Evolutionary conservation across 2,888 invertebrate genomes (phyloP).

Genomic region (Caenorhabditis panamensis): DNA sequence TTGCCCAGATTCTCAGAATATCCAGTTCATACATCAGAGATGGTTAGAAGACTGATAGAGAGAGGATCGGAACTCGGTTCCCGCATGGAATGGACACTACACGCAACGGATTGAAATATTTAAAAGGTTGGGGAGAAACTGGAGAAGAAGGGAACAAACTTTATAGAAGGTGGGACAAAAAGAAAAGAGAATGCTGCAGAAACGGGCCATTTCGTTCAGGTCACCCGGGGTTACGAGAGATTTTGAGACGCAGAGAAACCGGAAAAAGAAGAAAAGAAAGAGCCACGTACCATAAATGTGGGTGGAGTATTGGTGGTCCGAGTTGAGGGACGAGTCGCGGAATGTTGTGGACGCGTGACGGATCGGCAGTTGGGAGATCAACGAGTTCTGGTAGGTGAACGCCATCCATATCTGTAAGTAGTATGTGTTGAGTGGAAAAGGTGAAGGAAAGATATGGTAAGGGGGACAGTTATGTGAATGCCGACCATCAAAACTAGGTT

Average conservation of each 20-base stretch:
- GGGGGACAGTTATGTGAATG: no score
- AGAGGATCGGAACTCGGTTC: not conserved
- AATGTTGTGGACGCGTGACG: constrained; percentile 56
- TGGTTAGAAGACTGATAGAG: not conserved
- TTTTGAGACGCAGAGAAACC: constrained; percentile 24
- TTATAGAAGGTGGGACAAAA: not conserved
- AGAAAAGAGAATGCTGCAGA: not conserved
- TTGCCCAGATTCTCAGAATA: constrained; percentile 44
- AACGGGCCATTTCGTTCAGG: constrained; percentile 16
- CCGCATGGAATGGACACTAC: constrained; percentile 22
- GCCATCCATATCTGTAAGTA: constrained; percentile 69
- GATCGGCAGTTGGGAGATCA: constrained; percentile 61
- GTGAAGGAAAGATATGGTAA: no score
- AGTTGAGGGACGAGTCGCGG: constrained; percentile 40
- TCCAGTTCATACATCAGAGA: constrained; percentile 47
- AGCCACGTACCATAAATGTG: constrained; percentile 55
- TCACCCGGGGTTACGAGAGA: constrained; percentile 40
- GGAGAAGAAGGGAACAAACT: constrained; percentile 2
- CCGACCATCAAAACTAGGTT: no score
- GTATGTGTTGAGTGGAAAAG: not conserved
- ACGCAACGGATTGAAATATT: constrained; percentile 29
- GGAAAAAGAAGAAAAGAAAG: not conserved
- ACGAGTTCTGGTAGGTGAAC: constrained; percentile 70
- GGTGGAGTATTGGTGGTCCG: constrained; percentile 46
- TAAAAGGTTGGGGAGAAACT: constrained; percentile 11